phyloP scores from a whole-genome alignment of 2,113 vertebrate genomes.

The Indri indri region DNA sequence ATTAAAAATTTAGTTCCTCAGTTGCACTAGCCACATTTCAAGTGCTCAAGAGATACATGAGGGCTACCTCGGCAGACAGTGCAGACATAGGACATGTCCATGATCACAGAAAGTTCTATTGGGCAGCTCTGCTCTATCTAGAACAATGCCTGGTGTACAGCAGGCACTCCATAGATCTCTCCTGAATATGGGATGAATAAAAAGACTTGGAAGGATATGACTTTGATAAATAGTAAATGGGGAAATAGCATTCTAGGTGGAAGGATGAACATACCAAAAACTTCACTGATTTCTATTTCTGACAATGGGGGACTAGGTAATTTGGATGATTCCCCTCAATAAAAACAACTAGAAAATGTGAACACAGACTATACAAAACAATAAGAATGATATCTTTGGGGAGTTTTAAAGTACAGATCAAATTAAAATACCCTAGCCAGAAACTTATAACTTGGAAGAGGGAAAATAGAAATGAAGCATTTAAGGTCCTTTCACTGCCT shows the following conservation, averaged over 20 bases:
- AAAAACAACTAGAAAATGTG: not conserved
- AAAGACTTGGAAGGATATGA: not conserved
- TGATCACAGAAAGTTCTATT: not conserved
- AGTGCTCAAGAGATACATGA: not conserved
- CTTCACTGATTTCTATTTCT: slow-evolving; percentile 30
- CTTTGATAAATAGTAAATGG: not conserved
- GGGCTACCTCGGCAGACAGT: not conserved
- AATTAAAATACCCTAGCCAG: not conserved
- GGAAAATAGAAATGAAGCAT: not conserved
- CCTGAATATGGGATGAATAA: not conserved
- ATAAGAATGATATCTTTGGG: not conserved
- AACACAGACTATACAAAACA: not conserved
- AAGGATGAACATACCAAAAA: not conserved
- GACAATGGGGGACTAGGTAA: not conserved
- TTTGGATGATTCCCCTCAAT: not conserved
- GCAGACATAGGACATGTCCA: not conserved
- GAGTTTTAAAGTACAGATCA: not conserved
- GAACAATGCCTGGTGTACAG: not conserved
- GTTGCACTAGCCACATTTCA: not conserved
- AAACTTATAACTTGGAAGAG: not conserved
- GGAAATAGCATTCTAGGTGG: not conserved
- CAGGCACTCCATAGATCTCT: not conserved
- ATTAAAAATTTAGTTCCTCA: not conserved
- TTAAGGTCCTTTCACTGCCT: not conserved
- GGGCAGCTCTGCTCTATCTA: not conserved